These are phyloP conservation scores for Digitonthophagus gazella DNA, from an alignment of 2,888 invertebrate genomes.

Conservation along the genomic window DNA sequence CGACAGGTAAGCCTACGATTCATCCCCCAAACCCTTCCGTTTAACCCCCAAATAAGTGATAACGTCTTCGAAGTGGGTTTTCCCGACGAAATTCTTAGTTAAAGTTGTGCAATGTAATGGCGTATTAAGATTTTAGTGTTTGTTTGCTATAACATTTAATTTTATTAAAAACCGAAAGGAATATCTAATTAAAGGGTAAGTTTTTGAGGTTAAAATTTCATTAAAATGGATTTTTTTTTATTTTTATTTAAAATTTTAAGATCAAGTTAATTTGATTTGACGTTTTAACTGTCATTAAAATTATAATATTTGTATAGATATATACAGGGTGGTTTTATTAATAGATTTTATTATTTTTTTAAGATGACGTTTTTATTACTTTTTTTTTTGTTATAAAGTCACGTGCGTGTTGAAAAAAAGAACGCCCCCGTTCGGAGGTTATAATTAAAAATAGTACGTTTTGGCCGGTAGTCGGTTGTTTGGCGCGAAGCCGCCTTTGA, in stretches of 20 bases:
- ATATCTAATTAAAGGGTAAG: neutral
- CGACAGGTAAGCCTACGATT: slow-evolving; percentile 39
- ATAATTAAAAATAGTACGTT: neutral
- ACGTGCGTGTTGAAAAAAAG: neutral
- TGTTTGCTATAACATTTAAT: too few species aligned
- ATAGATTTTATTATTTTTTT: neutral
- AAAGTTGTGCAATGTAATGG: slow-evolving; percentile 39
- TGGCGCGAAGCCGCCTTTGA: too few species aligned
- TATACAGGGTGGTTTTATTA: too few species aligned
- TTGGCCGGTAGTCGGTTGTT: neutral
- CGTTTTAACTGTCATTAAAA: too few species aligned
- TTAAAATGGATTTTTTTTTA: too few species aligned
- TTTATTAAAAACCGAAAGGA: too few species aligned
- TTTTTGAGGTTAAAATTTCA: neutral
- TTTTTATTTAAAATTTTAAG: neutral
- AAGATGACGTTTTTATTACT: neutral
- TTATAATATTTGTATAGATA: too few species aligned
- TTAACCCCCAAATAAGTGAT: neutral
- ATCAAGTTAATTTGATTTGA: neutral
- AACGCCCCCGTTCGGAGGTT: neutral
- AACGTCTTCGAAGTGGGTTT: slow-evolving; percentile 15
- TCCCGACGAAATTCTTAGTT: slow-evolving; percentile 23
- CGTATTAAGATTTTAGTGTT: slow-evolving; percentile 25
- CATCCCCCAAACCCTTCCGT: neutral
- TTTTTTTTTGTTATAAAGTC: neutral